These are phyloP conservation scores for Clupea harengus DNA, from an alignment of 2,113 vertebrate species.

Conservation along the genomic window DNA sequence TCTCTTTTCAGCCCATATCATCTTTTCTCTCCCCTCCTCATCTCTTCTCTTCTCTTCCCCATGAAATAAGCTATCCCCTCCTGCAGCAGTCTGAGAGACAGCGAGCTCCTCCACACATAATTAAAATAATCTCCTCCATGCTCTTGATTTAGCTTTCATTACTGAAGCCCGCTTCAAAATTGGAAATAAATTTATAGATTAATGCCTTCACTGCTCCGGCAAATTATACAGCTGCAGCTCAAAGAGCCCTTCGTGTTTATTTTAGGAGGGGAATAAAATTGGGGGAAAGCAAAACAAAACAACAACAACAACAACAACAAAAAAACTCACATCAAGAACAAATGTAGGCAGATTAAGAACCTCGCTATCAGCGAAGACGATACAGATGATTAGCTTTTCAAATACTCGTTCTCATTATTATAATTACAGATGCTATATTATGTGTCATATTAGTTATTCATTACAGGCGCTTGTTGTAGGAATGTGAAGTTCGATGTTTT, in stretches of 20 bases:
- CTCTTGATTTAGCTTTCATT: conserved; percentile 73
- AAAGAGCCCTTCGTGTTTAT: conserved; percentile 71
- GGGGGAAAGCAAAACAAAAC: conserved; percentile 43
- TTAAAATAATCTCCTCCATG: conserved; percentile 75
- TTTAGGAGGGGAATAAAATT: conserved; percentile 62
- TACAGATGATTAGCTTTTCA: conserved; percentile 62
- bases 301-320: conserved; percentile 64
- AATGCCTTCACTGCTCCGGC: conserved; percentile 67
- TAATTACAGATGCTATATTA: conserved; percentile 72
- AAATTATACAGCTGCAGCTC: conserved; percentile 71
- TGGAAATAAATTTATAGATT: conserved; percentile 78
- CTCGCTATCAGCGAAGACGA: conserved; percentile 64
- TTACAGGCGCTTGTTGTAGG: conserved; percentile 59
- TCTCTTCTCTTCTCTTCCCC: neutral
- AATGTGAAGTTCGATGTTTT: conserved; percentile 49
- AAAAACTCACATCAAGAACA: conserved; percentile 62
- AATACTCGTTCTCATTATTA: conserved; percentile 63
- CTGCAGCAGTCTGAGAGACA: conserved; percentile 62
- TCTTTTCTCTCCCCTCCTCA: neutral
- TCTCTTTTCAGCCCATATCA: conserved; percentile 24
- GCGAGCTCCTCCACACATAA: conserved; percentile 62
- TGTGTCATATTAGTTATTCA: conserved; percentile 68
- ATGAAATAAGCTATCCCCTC: neutral
- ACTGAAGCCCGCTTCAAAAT: conserved; percentile 71
- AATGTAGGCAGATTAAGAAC: conserved; percentile 69